phyloP scores from a whole-genome alignment of 2,797 vertebrate genomes.

The Myotis pilosus region DNA sequence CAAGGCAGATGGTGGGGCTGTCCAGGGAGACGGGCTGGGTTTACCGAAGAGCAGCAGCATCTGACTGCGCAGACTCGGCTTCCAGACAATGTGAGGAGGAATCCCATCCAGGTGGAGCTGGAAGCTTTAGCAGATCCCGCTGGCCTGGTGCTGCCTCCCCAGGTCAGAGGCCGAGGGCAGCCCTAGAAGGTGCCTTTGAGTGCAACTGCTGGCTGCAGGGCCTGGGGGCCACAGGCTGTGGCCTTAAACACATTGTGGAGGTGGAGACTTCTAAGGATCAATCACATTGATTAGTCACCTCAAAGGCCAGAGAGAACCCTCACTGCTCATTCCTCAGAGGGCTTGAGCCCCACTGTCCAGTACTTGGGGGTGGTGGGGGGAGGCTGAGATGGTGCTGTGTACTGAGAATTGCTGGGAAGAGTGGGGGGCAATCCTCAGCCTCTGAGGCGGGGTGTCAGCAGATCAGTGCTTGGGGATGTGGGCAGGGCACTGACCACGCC shows the following conservation, averaged over 20 bases:
- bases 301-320: neutral
- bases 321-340: neutral
- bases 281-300: neutral
- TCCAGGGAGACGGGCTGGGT: neutral
- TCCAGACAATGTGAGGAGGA: neutral
- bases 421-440: neutral
- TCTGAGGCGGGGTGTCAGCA: neutral
- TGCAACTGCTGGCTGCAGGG: neutral
- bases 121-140: neutral
- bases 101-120: constrained; percentile 41
- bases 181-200: neutral
- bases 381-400: neutral
- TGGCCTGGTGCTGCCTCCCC: neutral
- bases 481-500: rapidly evolving
- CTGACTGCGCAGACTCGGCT: neutral
- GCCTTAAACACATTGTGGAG: neutral
- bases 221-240: neutral
- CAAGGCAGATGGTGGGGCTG: constrained; percentile 67
- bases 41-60: constrained; percentile 37
- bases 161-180: too few relatives aligned
- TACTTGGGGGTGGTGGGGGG: neutral
- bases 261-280: neutral
- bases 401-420: neutral
- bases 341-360: neutral
- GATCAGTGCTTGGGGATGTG: rapidly evolving